phyloP scores from a whole-genome alignment of 2,888 invertebrate genomes.

The Charanyca ferruginea region DNA sequence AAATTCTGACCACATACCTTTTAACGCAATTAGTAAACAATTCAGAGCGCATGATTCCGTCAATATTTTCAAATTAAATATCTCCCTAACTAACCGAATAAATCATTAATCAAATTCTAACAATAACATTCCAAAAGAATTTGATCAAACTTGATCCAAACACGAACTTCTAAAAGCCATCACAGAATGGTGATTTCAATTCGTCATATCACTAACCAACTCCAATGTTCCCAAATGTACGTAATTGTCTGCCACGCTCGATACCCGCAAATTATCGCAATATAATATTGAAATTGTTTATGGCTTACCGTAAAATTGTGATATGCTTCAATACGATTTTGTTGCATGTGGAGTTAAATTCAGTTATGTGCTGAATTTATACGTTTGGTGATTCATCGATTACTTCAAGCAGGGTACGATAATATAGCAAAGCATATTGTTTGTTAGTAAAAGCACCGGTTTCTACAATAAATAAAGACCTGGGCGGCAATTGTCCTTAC shows the following conservation, averaged over 20 bases:
- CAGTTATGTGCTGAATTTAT: slow-evolving; percentile 15
- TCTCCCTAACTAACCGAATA: slow-evolving; percentile 27
- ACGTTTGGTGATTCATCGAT: slow-evolving; percentile 38
- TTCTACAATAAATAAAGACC: too few species aligned
- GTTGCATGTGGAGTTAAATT: slow-evolving; percentile 46
- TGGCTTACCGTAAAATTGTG: slow-evolving; percentile 61
- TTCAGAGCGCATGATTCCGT: neutral
- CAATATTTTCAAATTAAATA: slow-evolving; percentile 22
- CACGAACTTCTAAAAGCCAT: slow-evolving; percentile 68
- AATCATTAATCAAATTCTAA: slow-evolving; percentile 32
- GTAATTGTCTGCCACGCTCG: slow-evolving; percentile 72
- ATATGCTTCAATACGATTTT: slow-evolving; percentile 64
- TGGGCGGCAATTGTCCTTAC: too few species aligned
- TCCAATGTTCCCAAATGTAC: slow-evolving; percentile 68
- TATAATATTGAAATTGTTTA: slow-evolving; percentile 70
- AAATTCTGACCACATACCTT: neutral
- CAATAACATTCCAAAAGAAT: slow-evolving; percentile 46
- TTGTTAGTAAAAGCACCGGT: slow-evolving; percentile 17
- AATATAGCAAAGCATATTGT: slow-evolving; percentile 5
- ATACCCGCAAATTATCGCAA: slow-evolving; percentile 75
- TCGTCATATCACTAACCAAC: slow-evolving; percentile 81
- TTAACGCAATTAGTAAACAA: neutral
- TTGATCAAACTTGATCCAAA: slow-evolving; percentile 66
- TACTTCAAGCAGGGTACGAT: slow-evolving; percentile 11
- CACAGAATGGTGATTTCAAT: slow-evolving; percentile 77